A percentile compares a stretch with the other conserved stretches of the same genome.
Evolutionary conservation across 1,140 invertebrate genomes (phyloP).

Genomic region (Procambarus clarkii): DNA sequence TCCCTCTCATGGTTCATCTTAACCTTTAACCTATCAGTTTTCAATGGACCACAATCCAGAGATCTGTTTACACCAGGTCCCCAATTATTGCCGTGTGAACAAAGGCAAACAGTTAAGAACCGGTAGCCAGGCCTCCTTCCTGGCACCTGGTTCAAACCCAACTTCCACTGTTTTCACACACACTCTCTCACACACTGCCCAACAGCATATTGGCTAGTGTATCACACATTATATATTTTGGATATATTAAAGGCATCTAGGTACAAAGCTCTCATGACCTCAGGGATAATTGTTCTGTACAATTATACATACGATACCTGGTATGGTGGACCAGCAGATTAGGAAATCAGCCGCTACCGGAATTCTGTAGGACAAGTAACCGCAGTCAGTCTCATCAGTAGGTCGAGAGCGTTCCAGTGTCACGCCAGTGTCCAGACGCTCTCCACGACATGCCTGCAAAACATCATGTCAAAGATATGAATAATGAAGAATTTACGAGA

Average conservation of each 20-base stretch:
- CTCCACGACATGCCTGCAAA: conserved; percentile 89
- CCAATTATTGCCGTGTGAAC: too few species aligned
- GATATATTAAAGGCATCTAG: background rate
- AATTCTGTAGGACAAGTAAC: conserved; percentile 83
- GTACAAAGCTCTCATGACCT: background rate
- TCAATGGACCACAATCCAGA: too few species aligned
- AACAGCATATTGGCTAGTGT: too few species aligned
- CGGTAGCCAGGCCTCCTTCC: too few species aligned
- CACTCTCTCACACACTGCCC: too few species aligned
- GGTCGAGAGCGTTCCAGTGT: conserved; percentile 75
- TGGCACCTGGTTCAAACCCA: too few species aligned
- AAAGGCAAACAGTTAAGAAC: too few species aligned
- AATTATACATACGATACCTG: conserved; percentile 80
- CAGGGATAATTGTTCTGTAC: background rate
- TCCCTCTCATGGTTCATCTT: too few species aligned
- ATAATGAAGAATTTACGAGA: background rate
- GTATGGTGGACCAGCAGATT: conserved; percentile 94
- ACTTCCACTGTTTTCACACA: too few species aligned
- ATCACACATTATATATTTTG: too few species aligned
- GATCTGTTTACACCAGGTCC: too few species aligned
- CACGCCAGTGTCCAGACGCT: conserved; percentile 85
- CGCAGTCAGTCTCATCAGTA: conserved; percentile 85
- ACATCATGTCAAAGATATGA: background rate
- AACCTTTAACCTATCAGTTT: too few species aligned
- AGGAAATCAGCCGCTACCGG: conserved; percentile 95